Conservation (phyloP, 2,113 vertebrate species). For the Hepsetus odoe region DNA sequence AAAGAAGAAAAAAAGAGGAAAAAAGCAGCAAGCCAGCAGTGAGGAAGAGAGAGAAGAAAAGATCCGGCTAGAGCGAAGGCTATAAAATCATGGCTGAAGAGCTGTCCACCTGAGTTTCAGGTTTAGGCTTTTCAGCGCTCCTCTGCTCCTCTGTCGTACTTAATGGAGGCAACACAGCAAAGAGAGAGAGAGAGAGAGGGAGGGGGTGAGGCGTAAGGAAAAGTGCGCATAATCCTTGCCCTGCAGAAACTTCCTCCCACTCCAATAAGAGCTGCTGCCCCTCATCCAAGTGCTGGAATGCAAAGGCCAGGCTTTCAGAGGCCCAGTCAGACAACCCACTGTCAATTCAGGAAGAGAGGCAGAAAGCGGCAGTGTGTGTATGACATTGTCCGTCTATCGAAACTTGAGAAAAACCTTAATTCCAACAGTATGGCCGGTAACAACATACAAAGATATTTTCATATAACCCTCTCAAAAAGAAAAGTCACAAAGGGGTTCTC, state of each 20-base stretch:
- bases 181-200: not conserved
- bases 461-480: too few relatives aligned
- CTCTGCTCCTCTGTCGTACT: conserved; percentile 12
- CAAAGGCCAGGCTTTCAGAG: conserved; percentile 87
- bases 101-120: conserved; percentile 45
- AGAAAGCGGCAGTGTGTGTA: conserved; percentile 61
- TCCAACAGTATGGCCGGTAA: too few relatives aligned
- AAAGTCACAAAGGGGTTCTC: too few relatives aligned
- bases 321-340: conserved; percentile 92
- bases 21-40: conserved; percentile 11
- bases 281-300: conserved; percentile 92
- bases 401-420: too few relatives aligned
- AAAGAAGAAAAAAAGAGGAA: conserved; percentile 8
- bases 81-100: conserved; percentile 32
- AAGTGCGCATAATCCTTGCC: conserved; percentile 88
- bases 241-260: conserved; percentile 74
- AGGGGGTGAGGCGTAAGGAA: conserved; percentile 78
- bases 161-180: conserved; percentile 39
- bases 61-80: conserved; percentile 21
- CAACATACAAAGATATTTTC: too few relatives aligned
- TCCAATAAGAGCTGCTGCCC: conserved; percentile 76
- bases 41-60: conserved; percentile 10
- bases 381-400: not conserved
- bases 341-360: conserved; percentile 85
- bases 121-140: conserved; percentile 41